A percentile compares a stretch with the other conserved stretches of the same genome.
These are phyloP conservation scores for Setipinna tenuifilis DNA, from an alignment of 2,797 vertebrate species.

Conservation along the genomic window DNA sequence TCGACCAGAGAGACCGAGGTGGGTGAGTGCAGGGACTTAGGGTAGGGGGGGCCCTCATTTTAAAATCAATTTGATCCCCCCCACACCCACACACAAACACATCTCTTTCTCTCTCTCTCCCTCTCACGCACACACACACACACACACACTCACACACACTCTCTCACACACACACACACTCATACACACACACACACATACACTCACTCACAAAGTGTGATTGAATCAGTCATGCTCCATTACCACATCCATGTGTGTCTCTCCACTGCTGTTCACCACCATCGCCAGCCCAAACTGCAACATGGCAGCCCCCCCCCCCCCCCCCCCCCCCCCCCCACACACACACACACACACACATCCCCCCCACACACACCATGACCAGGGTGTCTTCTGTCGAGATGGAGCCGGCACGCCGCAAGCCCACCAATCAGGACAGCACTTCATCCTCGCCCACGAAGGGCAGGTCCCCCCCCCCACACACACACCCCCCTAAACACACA, in stretches of 20 bases:
- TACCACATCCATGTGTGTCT: not conserved
- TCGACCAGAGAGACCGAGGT: not conserved
- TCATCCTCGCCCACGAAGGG: slow-evolving; percentile 86
- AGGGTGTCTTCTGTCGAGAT: not conserved
- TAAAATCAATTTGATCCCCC: slow-evolving; percentile 16
- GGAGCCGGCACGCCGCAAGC: not conserved
- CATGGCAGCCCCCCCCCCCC: not conserved
- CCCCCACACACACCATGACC: not conserved
- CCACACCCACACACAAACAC: slow-evolving; percentile 25
- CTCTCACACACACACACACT: not conserved
- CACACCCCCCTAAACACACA: slow-evolving; percentile 56
- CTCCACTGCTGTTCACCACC: not conserved
- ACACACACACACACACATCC: too few species aligned
- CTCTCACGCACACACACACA: not conserved
- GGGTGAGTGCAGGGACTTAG: not conserved
- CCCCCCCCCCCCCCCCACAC: not conserved
- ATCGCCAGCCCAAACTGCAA: not conserved
- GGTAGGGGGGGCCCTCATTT: not conserved
- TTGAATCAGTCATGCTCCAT: not conserved
- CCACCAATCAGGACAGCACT: slow-evolving; percentile 56
- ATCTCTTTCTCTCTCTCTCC: too few species aligned
- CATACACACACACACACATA: not conserved
- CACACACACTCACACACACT: not conserved
- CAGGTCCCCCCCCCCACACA: slow-evolving; percentile 72
- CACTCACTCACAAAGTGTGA: not conserved